Evolutionary conservation across 1,140 invertebrate species (phyloP).

Genomic region (Drosophila orena): DNA sequence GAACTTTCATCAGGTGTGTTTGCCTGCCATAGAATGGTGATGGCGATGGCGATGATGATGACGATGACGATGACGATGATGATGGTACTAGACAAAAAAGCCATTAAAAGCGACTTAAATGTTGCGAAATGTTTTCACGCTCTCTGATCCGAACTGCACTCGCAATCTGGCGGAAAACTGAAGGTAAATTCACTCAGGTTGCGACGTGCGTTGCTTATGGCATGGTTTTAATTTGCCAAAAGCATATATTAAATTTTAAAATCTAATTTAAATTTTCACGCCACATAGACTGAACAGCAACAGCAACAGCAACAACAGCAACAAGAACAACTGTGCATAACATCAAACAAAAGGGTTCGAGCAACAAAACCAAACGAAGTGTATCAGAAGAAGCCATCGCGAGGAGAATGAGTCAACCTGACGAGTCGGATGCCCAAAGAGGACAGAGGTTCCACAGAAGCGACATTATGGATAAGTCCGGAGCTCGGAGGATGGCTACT

Average conservation of each 20-base stretch:
- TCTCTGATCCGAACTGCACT: conserved; percentile 24
- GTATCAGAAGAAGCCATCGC: conserved; percentile 46
- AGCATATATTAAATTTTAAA: conserved; percentile 81
- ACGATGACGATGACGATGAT: conserved; percentile 8
- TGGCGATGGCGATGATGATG: not conserved
- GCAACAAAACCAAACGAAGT: conserved; percentile 63
- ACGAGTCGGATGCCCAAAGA: conserved; percentile 1
- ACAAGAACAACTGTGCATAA: conserved; percentile 17
- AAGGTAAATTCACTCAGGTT: not conserved
- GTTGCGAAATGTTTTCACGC: conserved; percentile 60
- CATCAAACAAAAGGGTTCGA: conserved; percentile 29
- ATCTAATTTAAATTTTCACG: conserved; percentile 81
- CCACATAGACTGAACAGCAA: conserved; percentile 47
- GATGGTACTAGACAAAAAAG: conserved; percentile 62
- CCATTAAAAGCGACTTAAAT: conserved; percentile 70
- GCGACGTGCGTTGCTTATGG: conserved; percentile 51
- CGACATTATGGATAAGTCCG: conserved; percentile 23
- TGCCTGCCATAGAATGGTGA: not conserved
- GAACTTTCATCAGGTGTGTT: conserved; percentile 21
- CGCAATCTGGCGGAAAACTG: not conserved
- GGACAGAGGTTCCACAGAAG: conserved; percentile 6
- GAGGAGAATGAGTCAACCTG: conserved; percentile 20
- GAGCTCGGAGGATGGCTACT: conserved; percentile 16
- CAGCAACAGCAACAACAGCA: conserved; percentile 2
- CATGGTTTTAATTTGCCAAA: conserved; percentile 72